Evolutionary conservation across 2,797 vertebrate species (phyloP), one percentile per base, ranked within the genome.

Genomic region (Notamacropus eugenii): DNA sequence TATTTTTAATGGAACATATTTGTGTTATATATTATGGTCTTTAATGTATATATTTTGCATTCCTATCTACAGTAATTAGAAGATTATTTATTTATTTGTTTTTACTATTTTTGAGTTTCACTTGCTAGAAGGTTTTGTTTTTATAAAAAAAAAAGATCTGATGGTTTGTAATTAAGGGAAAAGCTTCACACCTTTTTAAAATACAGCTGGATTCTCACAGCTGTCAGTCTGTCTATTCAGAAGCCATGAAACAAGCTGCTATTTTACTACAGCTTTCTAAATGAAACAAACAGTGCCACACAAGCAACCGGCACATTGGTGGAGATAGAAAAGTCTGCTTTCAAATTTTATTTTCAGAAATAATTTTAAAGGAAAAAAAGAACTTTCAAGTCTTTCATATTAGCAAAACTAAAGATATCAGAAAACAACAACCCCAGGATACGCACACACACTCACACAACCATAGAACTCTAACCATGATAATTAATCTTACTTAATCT

Each of bases 241-340:
- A 96, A 93, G 13, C 54, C 93, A 58, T 93, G 90, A 87, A 97
- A 97, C 93, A 95, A 59, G 34, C 46, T 92, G 59, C 91, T 93
- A 14, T 95, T 98, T 97, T 92, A 67, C 95, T 97, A 94, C 67
- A 96, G 90, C 96, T 93, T 97, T 54, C 57, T 95, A 91, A 96
- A 95, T 91, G 54, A 91, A 92, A 56, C 56, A 93, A 96, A 93
- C 3, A 87, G 74, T 87, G 40, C 74, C 40, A 95, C 55, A 58
- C 50, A 97, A n/a, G 55, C 82, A 94, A 94, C 67, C 54, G 74
- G 57, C 90, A 14, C 91, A 62, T 96, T 97, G 97, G 93, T 95
- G 0, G 92, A 93, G 91, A 93, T 67, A 92, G 93, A 97, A 57
- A 96, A 93, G 57, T 91, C 67, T 55, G 6, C 19, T 91, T 58